Evolutionary conservation across 2,888 invertebrate genomes (phyloP).

Genomic region (Diarsia brunnea): DNA sequence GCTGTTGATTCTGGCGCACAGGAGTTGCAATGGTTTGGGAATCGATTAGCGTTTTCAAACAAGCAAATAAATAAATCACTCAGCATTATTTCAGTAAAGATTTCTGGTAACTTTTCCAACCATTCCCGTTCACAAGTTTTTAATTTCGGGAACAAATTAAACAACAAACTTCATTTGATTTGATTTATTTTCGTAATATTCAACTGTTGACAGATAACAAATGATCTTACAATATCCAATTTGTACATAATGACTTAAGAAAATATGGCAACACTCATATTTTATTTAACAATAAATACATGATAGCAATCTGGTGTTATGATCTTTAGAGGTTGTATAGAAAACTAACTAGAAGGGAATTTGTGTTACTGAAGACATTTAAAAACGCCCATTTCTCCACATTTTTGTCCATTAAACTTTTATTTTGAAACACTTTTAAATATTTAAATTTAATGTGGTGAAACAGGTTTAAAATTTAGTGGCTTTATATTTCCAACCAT

Average conservation of each 20-base stretch:
- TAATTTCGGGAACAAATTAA: constrained; percentile 68
- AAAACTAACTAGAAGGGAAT: constrained; percentile 63
- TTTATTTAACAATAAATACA: constrained; percentile 89
- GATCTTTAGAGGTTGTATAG: constrained; percentile 63
- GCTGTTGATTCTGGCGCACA: no score
- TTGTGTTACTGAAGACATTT: constrained; percentile 56
- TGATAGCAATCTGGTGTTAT: constrained; percentile 75
- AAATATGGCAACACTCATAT: constrained; percentile 91
- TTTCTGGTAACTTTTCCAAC: not conserved
- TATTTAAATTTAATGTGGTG: constrained; percentile 14
- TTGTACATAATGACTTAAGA: constrained; percentile 91
- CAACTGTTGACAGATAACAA: constrained; percentile 91
- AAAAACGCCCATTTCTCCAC: constrained; percentile 61
- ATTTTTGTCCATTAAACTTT: constrained; percentile 8
- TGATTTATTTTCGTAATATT: constrained; percentile 90
- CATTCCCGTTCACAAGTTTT: not conserved
- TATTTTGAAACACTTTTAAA: constrained; percentile 13
- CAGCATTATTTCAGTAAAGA: not conserved
- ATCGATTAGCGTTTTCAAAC: not conserved
- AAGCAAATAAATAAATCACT: not conserved
- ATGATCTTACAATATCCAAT: constrained; percentile 90
- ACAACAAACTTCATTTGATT: constrained; percentile 80
- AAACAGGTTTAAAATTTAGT: constrained; percentile 31
- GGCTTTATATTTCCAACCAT: constrained; percentile 50
- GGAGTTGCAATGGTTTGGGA: no score